phyloP scores from a whole-genome alignment of 2,113 vertebrate genomes.

The Carlito syrichta region DNA sequence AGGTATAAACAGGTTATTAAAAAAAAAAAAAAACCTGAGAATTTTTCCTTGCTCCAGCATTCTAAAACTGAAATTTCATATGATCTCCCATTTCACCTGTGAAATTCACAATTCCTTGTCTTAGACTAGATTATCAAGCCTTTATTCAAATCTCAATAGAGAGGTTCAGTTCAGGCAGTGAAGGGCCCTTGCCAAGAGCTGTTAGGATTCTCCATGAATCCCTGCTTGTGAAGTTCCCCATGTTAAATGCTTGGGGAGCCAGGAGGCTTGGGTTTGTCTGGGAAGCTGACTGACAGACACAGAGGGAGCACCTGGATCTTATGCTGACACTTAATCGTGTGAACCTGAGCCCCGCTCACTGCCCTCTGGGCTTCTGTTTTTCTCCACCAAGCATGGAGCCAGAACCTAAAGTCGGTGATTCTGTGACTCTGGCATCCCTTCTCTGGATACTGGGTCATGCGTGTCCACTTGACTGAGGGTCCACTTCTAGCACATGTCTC shows the following conservation, averaged over 20 bases:
- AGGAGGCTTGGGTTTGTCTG: rapidly evolving
- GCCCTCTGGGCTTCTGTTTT: neutral
- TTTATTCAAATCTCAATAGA: neutral
- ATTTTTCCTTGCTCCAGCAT: neutral
- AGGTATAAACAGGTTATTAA: neutral
- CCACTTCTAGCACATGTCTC: neutral
- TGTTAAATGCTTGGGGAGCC: neutral
- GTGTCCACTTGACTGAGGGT: neutral
- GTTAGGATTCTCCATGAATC: neutral
- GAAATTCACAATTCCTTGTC: neutral
- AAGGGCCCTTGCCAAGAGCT: neutral
- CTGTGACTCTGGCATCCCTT: neutral
- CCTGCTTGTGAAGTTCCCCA: neutral
- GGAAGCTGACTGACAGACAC: neutral
- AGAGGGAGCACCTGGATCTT: too few relatives aligned
- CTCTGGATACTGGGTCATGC: neutral
- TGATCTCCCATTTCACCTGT: neutral
- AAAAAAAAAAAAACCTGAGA: neutral
- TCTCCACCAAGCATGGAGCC: rapidly evolving
- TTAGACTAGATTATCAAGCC: neutral
- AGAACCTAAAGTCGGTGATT: neutral
- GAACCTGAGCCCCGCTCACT: rapidly evolving
- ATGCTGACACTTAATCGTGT: neutral
- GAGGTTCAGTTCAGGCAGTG: neutral
- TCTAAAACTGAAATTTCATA: neutral